Evolutionary conservation across 2,888 invertebrate species (phyloP).

Genomic region (Drosophila mayaguana): DNA sequence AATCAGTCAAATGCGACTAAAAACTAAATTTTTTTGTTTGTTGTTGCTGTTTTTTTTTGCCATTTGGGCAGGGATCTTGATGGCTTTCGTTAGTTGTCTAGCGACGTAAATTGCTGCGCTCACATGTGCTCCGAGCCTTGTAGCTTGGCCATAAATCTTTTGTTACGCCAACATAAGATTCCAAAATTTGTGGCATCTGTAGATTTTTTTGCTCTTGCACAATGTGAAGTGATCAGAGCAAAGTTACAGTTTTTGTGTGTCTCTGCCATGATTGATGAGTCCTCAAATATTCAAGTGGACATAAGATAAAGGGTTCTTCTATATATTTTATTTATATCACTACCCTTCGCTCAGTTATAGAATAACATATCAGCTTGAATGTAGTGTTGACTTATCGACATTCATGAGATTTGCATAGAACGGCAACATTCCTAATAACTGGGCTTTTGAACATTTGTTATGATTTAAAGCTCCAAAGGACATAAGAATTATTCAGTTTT

Average conservation of each 20-base stretch:
- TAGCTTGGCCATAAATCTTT: constrained; percentile 50
- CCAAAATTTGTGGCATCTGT: constrained; percentile 4
- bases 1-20: constrained; percentile 57
- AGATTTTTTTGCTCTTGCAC: neutral
- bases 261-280: constrained; percentile 43
- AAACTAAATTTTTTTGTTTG: constrained; percentile 44
- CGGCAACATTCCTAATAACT: neutral
- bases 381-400: neutral
- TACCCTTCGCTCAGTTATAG: neutral
- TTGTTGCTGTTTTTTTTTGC: constrained; percentile 40
- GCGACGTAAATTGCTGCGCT: constrained; percentile 38
- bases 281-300: constrained; percentile 11
- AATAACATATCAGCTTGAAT: neutral
- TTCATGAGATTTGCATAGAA: neutral
- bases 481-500: too few species aligned
- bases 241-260: constrained; percentile 19
- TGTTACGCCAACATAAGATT: constrained; percentile 19
- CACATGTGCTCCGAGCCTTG: constrained; percentile 33
- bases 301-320: neutral
- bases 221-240: constrained; percentile 11
- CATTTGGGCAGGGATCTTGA: neutral
- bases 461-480: too few species aligned
- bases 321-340: too few species aligned
- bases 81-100: constrained; percentile 29
- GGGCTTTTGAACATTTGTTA: neutral